These are phyloP conservation scores for Sphaerophoria taeniata DNA, from an alignment of 2,888 invertebrate genomes.

Conservation along the genomic window DNA sequence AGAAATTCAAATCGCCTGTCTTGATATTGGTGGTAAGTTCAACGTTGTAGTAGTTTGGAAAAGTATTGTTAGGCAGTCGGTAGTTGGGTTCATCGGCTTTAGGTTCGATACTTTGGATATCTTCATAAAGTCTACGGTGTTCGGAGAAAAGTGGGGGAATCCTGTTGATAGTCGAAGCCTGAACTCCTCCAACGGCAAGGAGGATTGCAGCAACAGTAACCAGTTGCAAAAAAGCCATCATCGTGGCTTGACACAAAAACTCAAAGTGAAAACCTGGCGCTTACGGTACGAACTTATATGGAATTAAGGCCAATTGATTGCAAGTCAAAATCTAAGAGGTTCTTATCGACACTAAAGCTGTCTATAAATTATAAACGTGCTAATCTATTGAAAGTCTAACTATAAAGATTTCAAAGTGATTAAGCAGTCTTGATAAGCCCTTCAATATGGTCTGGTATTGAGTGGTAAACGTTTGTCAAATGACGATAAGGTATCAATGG, in stretches of 20 bases:
- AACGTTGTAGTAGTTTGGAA: conserved; percentile 85
- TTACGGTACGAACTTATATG: conserved; percentile 34
- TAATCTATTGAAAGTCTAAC: neutral
- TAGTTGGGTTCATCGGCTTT: conserved; percentile 78
- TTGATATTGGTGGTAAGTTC: conserved; percentile 81
- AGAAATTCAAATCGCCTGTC: conserved; percentile 78
- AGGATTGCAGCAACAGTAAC: conserved; percentile 14
- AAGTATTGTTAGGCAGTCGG: conserved; percentile 84
- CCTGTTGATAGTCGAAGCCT: conserved; percentile 48
- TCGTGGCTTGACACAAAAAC: conserved; percentile 18
- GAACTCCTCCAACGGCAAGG: conserved; percentile 29
- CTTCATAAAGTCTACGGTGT: conserved; percentile 19
- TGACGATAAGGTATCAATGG: neutral
- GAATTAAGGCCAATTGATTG: conserved; percentile 6
- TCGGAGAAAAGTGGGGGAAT: conserved; percentile 47
- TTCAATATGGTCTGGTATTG: too few species aligned
- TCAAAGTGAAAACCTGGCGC: conserved; percentile 22
- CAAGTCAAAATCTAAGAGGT: neutral
- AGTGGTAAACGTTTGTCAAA: neutral
- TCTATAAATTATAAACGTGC: conserved; percentile 25
- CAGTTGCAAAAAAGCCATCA: conserved; percentile 50
- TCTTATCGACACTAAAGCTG: conserved; percentile 36
- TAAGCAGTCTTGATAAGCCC: neutral
- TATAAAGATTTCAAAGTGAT: conserved; percentile 14
- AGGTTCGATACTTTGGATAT: conserved; percentile 20